Percentiles rank a stretch among this genome's conserved stretches.
phyloP scores from a whole-genome alignment of 2,888 invertebrate genomes.

The Heteromyza rotundicornis region DNA sequence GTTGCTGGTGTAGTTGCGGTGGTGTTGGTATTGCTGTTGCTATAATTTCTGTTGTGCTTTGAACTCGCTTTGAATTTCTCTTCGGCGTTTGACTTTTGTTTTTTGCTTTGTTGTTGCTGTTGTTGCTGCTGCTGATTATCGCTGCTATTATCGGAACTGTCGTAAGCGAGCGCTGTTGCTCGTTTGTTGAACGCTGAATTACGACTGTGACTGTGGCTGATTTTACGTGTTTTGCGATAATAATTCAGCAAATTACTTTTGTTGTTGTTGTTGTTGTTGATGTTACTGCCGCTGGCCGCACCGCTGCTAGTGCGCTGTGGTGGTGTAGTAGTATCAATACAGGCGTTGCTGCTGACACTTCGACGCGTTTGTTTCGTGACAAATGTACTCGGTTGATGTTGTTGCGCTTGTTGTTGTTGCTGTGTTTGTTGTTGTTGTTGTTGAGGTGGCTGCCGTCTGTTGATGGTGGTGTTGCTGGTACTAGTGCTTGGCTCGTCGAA shows the following conservation, averaged over 20 bases:
- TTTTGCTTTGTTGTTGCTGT: conserved; percentile 14
- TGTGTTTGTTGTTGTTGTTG: conserved; percentile 19
- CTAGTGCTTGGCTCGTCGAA: conserved; percentile 43
- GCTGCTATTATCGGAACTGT: conserved; percentile 36
- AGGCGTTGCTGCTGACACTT: background rate
- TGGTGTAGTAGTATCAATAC: conserved; percentile 23
- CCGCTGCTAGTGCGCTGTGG: conserved; percentile 23
- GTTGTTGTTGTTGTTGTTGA: conserved; percentile 29
- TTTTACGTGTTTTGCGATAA: conserved; percentile 59
- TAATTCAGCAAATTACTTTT: conserved; percentile 57
- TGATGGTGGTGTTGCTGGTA: background rate
- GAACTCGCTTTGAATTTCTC: conserved; percentile 19
- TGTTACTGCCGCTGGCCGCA: conserved; percentile 18
- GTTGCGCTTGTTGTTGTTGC: conserved; percentile 19
- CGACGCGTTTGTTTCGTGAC: conserved; percentile 6
- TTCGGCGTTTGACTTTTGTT: conserved; percentile 2
- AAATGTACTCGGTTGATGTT: conserved; percentile 20
- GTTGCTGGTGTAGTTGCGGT: conserved; percentile 8
- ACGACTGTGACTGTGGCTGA: conserved; percentile 41
- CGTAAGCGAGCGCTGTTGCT: conserved; percentile 22
- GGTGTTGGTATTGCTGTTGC: conserved; percentile 21
- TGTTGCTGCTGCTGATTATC: conserved; percentile 24
- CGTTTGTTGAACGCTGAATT: conserved; percentile 18
- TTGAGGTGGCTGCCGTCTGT: conserved; percentile 20
- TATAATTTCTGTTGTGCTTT: conserved; percentile 30